Base-by-base conservation (phyloP, 2,113 vertebrate genomes). In the Lutjanus erythropterus region DNA sequence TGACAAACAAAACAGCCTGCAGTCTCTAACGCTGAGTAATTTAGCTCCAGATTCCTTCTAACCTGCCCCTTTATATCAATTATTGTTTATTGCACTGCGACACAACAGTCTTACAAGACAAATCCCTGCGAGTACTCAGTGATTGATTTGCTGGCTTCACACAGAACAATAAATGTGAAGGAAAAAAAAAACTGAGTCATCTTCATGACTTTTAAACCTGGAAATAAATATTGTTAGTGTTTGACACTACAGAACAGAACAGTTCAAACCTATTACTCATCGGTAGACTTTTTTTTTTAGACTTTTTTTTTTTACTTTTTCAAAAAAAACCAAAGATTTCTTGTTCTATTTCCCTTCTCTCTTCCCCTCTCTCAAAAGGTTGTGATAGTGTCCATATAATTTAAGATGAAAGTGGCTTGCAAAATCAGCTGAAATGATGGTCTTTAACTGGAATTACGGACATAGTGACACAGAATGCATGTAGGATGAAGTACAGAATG, bases 11-110 rank as follows among this genome's bases (percentile, higher is more conserved):
- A 85, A 74, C 79, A 71, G 11, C 77, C 88, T 25, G 78, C 68
- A 53, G 77, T 71, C 73, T 71, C 42, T 81, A 78, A 76, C 53
- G 29, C 58, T 27, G 52, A 89, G 65, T 81, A 58, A 87, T 80
- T 67, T 21, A 65, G 25, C 52, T 60, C 64, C 46, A 59, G 58
- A 8, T 62, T 65, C 66, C 58, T n/a, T 61, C 78, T 47, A 78
- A 81, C 75, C 53, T 47, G 52, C 87, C 81, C 80, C 84, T 89
- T 90, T 80, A 75, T 86, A 80, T 90, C 83, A 78, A 83, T 89
- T 85, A 82, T 60, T 56, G 41, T 80, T 84, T 85, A 89, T 84
- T 90, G 72, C 77, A 41, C 71, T 84, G 77, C 35, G 18, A 88
- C 83, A 80, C 55, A 61, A 74, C 21, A 52, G 71, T n/a, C 85